Base-by-base conservation (phyloP, 2,113 vertebrate species). In the Eptesicus fuscus region DNA sequence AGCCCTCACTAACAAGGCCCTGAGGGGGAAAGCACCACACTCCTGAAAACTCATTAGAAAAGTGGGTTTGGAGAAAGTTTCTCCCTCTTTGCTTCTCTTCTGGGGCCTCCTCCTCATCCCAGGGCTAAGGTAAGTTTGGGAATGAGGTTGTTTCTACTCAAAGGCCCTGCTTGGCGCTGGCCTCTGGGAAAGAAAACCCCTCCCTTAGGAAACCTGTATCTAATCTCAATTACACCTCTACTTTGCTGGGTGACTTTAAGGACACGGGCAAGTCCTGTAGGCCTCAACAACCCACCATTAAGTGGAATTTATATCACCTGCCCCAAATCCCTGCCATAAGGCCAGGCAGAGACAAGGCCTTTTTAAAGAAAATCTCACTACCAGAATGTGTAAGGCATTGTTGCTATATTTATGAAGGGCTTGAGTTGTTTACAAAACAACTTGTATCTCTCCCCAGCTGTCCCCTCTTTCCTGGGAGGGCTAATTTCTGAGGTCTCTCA, bases 1-100 rank as follows among this genome's bases (percentile, higher is more conserved):
- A 11, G 74, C 28, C 51, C 9, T 30, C 49, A 40, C 82, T 88
- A 93, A 97, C 73, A 92, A 96, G 65, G 5, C 53, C 51, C 42
- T 59, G 12, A 37, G 63, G 37, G 49, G 35, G 23, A 73, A 79
- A 69, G 16, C 1, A 37, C 37, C 44, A 35, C 20, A 25, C 35
- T 65, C 10, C 13, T 53, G 12, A 61, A 87, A 53, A 63, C 25
- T 89, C 42, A 30, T 83, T 77, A 71, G 37, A 3, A 88, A 83
- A 13, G 14, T 63, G 10, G 13, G 42, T 32, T 47, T 76, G 22
- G 77, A 82, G 28, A 63, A 69, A 25, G 14, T 8, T 74, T 78
- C 44, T 32, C 35, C 56, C 35, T 77, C 9, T 35, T 53, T 53
- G 1, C 0, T 8, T 88, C 16, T 44, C 67, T 76, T 56, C 77